A percentile compares a stretch with the other conserved stretches of the same genome.
These are phyloP conservation scores for Calliopum simillimum DNA, from an alignment of 2,888 invertebrate genomes.

Conservation along the genomic window DNA sequence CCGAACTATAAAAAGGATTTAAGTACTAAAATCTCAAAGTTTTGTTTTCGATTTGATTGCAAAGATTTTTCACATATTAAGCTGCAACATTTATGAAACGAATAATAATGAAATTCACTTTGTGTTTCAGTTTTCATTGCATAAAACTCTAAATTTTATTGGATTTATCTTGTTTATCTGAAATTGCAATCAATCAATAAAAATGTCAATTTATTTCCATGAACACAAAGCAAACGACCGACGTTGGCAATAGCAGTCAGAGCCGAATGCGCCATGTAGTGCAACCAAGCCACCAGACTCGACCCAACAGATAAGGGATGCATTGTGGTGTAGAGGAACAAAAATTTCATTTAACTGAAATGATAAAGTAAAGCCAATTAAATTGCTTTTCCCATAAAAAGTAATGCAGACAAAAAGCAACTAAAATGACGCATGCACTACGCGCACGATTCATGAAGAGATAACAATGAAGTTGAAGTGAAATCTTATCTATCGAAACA, in stretches of 20 bases:
- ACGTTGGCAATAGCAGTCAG: too few relatives aligned
- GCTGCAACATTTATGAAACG: too few relatives aligned
- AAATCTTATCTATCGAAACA: slow-evolving; percentile 13
- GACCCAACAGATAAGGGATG: neutral
- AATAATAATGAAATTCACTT: too few relatives aligned
- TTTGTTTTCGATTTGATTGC: too few relatives aligned
- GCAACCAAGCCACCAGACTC: neutral
- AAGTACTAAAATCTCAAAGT: too few relatives aligned
- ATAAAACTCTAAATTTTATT: neutral
- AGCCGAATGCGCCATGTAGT: neutral
- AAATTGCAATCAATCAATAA: slow-evolving; percentile 24
- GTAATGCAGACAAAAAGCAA: slow-evolving; percentile 19
- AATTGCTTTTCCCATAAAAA: slow-evolving; percentile 31
- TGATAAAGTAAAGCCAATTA: slow-evolving; percentile 33
- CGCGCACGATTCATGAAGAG: neutral
- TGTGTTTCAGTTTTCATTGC: too few relatives aligned
- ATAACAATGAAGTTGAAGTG: neutral
- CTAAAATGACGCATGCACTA: slow-evolving; percentile 4
- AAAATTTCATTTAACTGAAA: neutral
- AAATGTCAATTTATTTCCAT: slow-evolving; percentile 12
- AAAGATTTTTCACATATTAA: too few relatives aligned
- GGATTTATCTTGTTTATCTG: slow-evolving; percentile 6
- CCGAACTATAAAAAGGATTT: too few relatives aligned
- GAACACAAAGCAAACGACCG: too few relatives aligned
- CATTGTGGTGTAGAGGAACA: neutral